A percentile compares a stretch with the other conserved stretches of the same genome.
Evolutionary conservation across 2,113 vertebrate species (phyloP).

Genomic region (Hymenochirus boettgeri): DNA sequence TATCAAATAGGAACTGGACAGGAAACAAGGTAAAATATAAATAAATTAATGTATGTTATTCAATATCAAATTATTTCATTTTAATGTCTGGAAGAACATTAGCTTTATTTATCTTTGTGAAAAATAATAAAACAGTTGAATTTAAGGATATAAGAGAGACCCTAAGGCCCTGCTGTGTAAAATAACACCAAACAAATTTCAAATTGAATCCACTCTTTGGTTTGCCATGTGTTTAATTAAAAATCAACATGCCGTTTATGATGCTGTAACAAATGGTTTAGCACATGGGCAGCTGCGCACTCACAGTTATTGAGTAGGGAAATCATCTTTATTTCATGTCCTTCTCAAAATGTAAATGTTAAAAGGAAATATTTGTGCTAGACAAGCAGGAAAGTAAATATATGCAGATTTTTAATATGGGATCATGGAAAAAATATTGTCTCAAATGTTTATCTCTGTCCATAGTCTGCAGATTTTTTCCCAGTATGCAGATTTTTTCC

Average conservation of each 20-base stretch:
- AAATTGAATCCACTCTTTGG: constrained; percentile 24
- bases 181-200: constrained; percentile 16
- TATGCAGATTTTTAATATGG: neutral
- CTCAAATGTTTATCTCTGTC: no score
- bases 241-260: constrained; percentile 41
- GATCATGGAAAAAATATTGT: neutral
- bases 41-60: no score
- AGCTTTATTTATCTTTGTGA: no score
- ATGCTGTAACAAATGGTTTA: constrained; percentile 40
- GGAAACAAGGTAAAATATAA: no score
- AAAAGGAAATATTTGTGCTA: constrained; percentile 38
- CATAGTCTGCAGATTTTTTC: no score
- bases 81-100: no score
- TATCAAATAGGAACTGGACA: no score
- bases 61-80: no score
- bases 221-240: constrained; percentile 43
- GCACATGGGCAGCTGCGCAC: constrained; percentile 36
- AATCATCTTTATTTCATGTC: constrained; percentile 43
- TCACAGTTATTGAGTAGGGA: constrained; percentile 4
- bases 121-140: no score
- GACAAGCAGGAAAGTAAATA: constrained; percentile 21
- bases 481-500: no score
- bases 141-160: neutral
- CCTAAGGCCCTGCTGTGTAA: constrained; percentile 7
- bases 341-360: constrained; percentile 34